Evolutionary conservation across 2,888 invertebrate genomes (phyloP).

Genomic region (Allygus modestus): DNA sequence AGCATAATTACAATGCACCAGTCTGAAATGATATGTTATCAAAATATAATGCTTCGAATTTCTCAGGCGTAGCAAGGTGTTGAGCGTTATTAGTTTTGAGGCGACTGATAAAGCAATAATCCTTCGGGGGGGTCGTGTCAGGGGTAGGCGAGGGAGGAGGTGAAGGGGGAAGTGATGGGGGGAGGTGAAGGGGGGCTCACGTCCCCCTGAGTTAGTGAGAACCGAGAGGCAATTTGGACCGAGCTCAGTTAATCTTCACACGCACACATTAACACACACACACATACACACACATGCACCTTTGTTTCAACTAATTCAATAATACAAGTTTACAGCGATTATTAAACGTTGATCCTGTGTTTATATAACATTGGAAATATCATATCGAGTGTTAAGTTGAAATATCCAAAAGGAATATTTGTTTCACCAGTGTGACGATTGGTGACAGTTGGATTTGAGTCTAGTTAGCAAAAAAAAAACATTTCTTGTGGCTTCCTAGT

Average conservation of each 20-base stretch:
- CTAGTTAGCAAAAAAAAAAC: too few relatives aligned
- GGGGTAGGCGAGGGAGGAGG: neutral
- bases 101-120: constrained; percentile 7
- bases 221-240: neutral
- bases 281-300: constrained; percentile 23
- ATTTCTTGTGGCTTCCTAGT: too few relatives aligned
- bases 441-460: too few relatives aligned
- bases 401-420: too few relatives aligned
- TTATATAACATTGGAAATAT: too few relatives aligned
- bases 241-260: constrained; percentile 4
- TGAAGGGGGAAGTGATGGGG: neutral
- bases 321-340: neutral
- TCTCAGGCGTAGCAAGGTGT: neutral
- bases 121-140: neutral
- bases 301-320: neutral
- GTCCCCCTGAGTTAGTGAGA: neutral
- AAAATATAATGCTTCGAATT: too few relatives aligned
- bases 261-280: constrained; percentile 2
- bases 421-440: too few relatives aligned
- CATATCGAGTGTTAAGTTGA: too few relatives aligned
- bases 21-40: too few relatives aligned
- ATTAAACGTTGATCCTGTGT: too few relatives aligned
- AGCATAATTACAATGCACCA: too few relatives aligned
- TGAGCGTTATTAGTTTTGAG: constrained; percentile 17
- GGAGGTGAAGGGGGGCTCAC: neutral